These are phyloP conservation scores for Erpobdella octoculata DNA, from an alignment of 2,888 invertebrate genomes.

Conservation along the genomic window DNA sequence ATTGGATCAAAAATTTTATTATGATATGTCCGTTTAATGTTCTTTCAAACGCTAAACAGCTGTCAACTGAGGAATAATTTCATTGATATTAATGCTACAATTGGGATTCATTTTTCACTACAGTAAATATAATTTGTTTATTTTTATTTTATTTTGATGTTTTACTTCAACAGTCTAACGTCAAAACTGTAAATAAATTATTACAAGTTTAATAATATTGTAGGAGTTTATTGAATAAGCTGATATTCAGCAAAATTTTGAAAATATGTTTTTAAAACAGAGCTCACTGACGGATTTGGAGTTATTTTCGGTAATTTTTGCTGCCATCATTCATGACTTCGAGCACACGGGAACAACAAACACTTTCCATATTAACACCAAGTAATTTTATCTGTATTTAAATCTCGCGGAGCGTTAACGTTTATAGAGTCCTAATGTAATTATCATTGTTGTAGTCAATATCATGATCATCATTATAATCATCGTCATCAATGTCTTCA, in stretches of 20 bases:
- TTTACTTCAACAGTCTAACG: no score
- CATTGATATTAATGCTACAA: no score
- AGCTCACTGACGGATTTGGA: conserved; percentile 83
- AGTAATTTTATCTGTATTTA: conserved; percentile 52
- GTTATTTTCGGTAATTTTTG: conserved; percentile 82
- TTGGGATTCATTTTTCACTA: no score
- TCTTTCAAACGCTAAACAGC: no score
- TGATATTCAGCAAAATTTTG: background rate
- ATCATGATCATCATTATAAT: background rate
- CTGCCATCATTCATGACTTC: conserved; percentile 86
- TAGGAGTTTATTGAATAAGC: no score
- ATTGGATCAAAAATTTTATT: no score
- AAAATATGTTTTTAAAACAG: conserved; percentile 54
- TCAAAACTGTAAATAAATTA: no score
- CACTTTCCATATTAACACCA: conserved; percentile 92
- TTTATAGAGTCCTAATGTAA: background rate
- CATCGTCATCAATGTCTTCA: background rate
- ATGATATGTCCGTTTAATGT: no score
- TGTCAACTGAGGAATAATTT: no score
- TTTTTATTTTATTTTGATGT: no score
- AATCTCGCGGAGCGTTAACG: background rate
- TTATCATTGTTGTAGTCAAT: background rate
- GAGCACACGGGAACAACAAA: conserved; percentile 95
- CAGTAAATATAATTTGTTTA: no score
- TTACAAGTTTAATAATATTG: no score